Conservation (phyloP, 1,140 invertebrate genomes). For the Drosophila ercepeae region DNA sequence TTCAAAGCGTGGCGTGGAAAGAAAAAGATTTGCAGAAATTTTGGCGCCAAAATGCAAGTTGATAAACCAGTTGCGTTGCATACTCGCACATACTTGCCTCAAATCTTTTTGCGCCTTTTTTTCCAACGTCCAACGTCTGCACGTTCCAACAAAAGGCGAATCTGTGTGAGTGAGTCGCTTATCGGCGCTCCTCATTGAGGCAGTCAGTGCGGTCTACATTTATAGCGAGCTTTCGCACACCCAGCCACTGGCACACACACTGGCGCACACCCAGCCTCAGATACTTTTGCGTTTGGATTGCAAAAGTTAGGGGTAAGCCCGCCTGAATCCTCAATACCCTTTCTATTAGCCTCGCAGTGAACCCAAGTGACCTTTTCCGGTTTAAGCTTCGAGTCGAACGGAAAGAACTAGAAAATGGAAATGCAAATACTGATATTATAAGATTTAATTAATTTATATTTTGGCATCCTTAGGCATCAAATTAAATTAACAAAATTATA, state of each 20-base stretch:
- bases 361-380: constrained; percentile 6
- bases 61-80: constrained; percentile 82
- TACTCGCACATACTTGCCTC: constrained; percentile 70
- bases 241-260: constrained; percentile 6
- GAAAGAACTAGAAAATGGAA: too few relatives aligned
- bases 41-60: constrained; percentile 82
- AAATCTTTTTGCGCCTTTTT: constrained; percentile 70
- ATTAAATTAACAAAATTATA: not conserved
- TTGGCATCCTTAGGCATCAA: too few relatives aligned
- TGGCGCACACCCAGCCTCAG: constrained; percentile 20
- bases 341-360: not conserved
- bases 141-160: constrained; percentile 13
- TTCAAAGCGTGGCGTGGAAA: constrained; percentile 64
- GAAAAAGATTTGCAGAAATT: constrained; percentile 79
- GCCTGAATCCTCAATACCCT: constrained; percentile 34
- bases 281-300: constrained; percentile 68
- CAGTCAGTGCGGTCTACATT: constrained; percentile 70
- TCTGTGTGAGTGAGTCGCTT: constrained; percentile 47
- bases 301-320: constrained; percentile 17
- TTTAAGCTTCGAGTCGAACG: too few relatives aligned
- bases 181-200: constrained; percentile 66
- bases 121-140: constrained; percentile 35
- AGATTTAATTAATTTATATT: too few relatives aligned
- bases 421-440: too few relatives aligned
- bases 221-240: constrained; percentile 54